Conservation (phyloP, 2,113 vertebrate genomes). For the Sapayoa aenigma region DNA sequence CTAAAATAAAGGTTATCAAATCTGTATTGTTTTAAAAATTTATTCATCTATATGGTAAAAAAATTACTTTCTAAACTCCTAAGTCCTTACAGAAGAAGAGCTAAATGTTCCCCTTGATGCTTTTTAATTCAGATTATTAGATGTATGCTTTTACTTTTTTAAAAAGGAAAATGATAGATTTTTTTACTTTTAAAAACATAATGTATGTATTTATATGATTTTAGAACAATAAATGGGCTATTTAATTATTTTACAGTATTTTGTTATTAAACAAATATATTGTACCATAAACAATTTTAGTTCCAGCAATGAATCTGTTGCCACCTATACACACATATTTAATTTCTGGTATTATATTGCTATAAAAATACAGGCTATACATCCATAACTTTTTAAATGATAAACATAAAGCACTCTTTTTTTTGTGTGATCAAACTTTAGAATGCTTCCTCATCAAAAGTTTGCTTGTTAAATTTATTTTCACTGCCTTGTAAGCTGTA, state of each 20-base stretch:
- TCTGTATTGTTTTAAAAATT: neutral
- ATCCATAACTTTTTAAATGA: neutral
- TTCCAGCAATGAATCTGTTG: neutral
- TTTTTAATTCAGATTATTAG: neutral
- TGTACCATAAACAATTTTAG: neutral
- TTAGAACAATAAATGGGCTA: neutral
- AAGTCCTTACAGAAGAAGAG: neutral
- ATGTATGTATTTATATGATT: neutral
- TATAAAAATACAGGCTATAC: neutral
- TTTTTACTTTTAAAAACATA: neutral
- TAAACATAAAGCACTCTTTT: neutral
- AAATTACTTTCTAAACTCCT: neutral
- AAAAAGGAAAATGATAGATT: neutral
- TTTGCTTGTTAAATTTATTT: neutral
- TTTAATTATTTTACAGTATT: neutral
- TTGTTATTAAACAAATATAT: neutral
- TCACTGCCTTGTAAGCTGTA: neutral
- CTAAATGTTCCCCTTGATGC: neutral
- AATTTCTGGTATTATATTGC: neutral
- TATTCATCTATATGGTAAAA: neutral
- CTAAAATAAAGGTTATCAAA: neutral
- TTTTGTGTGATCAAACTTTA: neutral
- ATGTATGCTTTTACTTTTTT: neutral
- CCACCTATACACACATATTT: neutral
- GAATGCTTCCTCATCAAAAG: neutral